These are phyloP conservation scores for Pseudorhombus dupliciocellatus DNA, from an alignment of 2,113 vertebrate genomes.

Conservation along the genomic window DNA sequence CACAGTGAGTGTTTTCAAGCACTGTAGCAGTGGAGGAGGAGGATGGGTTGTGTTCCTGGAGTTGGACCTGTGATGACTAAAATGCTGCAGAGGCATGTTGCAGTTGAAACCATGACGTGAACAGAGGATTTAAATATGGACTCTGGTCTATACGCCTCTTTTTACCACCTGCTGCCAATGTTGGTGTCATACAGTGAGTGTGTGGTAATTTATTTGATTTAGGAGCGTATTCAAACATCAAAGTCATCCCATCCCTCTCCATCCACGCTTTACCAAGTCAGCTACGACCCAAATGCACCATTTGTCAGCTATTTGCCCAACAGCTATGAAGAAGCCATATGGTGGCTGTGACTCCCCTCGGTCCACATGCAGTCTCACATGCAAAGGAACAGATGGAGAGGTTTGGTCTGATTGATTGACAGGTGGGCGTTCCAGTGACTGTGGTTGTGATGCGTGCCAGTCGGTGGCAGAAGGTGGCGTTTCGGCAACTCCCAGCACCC, in stretches of 20 bases:
- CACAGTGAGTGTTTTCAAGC: background rate
- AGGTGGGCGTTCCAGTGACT: slow-evolving; percentile 39
- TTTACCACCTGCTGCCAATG: no score
- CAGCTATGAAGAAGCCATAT: slow-evolving; percentile 45
- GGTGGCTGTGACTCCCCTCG: slow-evolving; percentile 7
- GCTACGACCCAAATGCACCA: slow-evolving; percentile 2
- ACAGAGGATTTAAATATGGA: background rate
- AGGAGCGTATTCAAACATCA: no score
- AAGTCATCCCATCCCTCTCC: slow-evolving; percentile 1
- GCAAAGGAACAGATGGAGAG: slow-evolving; percentile 49
- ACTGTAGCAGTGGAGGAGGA: background rate
- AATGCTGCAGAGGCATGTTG: background rate
- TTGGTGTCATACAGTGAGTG: no score
- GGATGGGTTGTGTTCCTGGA: no score
- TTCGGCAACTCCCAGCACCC: slow-evolving; percentile 14
- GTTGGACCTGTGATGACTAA: no score
- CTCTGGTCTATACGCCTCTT: background rate
- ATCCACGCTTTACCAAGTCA: slow-evolving; percentile 7
- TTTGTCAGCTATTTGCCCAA: slow-evolving; percentile 36
- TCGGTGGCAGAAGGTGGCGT: slow-evolving; percentile 35
- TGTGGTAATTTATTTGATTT: no score
- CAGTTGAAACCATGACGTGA: background rate
- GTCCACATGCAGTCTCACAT: slow-evolving; percentile 14
- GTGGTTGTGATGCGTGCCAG: slow-evolving; percentile 28
- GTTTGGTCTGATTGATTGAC: slow-evolving; percentile 35